Evolutionary conservation across 2,113 vertebrate species (phyloP), one percentile per base, ranked within the genome.

Genomic region (Lepus europaeus): DNA sequence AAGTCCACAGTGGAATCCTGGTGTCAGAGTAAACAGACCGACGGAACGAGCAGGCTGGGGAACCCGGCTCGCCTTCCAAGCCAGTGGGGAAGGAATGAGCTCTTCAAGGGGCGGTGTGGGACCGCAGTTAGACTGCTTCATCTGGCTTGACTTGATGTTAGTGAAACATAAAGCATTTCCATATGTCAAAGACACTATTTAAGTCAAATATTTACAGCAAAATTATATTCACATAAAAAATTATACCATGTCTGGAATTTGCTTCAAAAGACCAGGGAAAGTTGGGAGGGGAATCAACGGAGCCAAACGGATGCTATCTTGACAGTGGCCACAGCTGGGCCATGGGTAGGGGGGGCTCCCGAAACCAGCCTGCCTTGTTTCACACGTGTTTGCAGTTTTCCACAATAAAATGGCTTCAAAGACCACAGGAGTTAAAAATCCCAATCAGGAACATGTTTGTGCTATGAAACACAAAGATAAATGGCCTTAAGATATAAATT

Each of bases 171-270:
- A 89, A 93, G 77, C 78, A 82, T 85, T 87, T 93, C 84, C 68
- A 45, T 91, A 94, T 87, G 85, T 93, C 89, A 93, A 92, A 96
- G 88, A 89, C 7, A 95, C 29, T 73, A 27, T 27, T 45, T 51
- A 69, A 89, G 11, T 33, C 27, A 96, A 95, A 90, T 90, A 78
- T 81, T 95, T 96, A 85, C 72, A 77, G 91, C 66, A 96, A 94
- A 86, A 87, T 78, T 39, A 66, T 73, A 72, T 23, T 89, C 77
- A 25, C 22, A 89, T 73, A 90, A 51, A 95, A 95, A 70, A 87
- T 94, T 53, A 88, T 80, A 74, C 7, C 63, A 74, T 91, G 68
- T 27, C 66, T 73, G 69, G 31, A 51, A 89, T 95, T 91, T 89
- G 83, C 83, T 87, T 90, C 86, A 90, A 88, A 87, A 96, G 85